Evolutionary conservation across 2,113 vertebrate genomes (phyloP).

Genomic region (Notarius lentiginosus): DNA sequence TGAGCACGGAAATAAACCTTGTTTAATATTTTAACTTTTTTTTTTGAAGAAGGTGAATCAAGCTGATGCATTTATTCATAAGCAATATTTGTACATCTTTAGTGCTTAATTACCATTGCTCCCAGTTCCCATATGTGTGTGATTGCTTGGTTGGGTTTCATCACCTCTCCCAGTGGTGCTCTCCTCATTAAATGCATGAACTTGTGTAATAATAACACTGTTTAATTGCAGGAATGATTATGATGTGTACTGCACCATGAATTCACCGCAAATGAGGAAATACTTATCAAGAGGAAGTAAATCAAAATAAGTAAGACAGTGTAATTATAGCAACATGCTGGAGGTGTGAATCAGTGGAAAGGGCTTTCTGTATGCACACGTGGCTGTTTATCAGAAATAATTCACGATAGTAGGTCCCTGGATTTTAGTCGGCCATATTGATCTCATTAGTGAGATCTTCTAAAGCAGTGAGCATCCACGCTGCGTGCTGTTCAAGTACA

Average conservation of each 20-base stretch:
- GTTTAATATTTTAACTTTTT: neutral
- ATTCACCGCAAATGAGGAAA: slow-evolving; percentile 11
- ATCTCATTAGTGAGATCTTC: neutral
- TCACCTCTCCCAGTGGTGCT: slow-evolving; percentile 43
- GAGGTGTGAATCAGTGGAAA: neutral
- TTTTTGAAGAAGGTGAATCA: neutral
- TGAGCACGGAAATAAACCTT: neutral
- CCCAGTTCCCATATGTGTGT: slow-evolving; percentile 48
- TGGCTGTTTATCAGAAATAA: neutral
- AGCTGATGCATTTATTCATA: neutral
- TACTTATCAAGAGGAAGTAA: slow-evolving; percentile 6
- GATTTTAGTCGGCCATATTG: neutral
- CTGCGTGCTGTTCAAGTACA: neutral
- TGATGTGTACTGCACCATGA: slow-evolving; percentile 28
- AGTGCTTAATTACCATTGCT: slow-evolving; percentile 55
- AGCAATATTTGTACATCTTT: slow-evolving; percentile 48
- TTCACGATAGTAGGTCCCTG: neutral
- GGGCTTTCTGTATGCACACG: neutral
- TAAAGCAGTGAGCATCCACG: neutral
- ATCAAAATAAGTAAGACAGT: slow-evolving; percentile 35
- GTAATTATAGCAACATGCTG: slow-evolving; percentile 11
- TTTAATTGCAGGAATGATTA: slow-evolving; percentile 49
- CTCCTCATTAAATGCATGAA: slow-evolving; percentile 56
- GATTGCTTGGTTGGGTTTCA: slow-evolving; percentile 59
- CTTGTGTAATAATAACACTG: slow-evolving; percentile 49